phyloP scores from a whole-genome alignment of 2,888 invertebrate species.

The Frankliniella fusca region DNA sequence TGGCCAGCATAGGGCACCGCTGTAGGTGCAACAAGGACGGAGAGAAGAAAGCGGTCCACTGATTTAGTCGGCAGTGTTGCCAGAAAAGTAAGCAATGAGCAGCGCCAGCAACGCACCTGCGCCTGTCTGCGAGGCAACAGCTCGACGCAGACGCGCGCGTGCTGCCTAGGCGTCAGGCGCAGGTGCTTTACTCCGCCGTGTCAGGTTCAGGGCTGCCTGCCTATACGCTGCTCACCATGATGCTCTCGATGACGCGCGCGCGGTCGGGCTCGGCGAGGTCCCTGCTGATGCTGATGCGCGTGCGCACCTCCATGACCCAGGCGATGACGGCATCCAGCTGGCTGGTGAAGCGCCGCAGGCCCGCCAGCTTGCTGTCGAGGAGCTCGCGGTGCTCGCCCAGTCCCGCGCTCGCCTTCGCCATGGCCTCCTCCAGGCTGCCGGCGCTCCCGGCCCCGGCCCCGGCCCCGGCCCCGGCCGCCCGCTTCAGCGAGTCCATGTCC shows the following conservation, averaged over 20 bases:
- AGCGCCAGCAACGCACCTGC: too few relatives aligned
- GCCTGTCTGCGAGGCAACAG: too few relatives aligned
- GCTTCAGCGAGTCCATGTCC: neutral
- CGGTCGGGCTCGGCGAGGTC: constrained; percentile 49
- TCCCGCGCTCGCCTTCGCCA: constrained; percentile 49
- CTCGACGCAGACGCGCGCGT: too few relatives aligned
- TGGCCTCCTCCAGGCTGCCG: constrained; percentile 32
- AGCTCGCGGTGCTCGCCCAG: constrained; percentile 55
- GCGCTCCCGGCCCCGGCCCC: constrained; percentile 21
- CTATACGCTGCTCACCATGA: constrained; percentile 46
- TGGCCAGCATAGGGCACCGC: too few relatives aligned
- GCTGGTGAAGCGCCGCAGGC: constrained; percentile 54
- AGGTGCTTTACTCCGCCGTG: too few relatives aligned
- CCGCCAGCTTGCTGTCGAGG: constrained; percentile 55
- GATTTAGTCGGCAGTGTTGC: too few relatives aligned
- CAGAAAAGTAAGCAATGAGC: too few relatives aligned
- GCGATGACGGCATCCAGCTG: constrained; percentile 55
- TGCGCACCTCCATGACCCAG: constrained; percentile 54
- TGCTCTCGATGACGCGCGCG: constrained; percentile 47
- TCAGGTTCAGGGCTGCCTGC: neutral
- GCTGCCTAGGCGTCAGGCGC: too few relatives aligned
- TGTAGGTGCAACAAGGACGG: too few relatives aligned
- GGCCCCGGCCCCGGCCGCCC: constrained; percentile 18
- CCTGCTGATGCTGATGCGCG: constrained; percentile 49
- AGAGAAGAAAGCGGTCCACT: too few relatives aligned